Conservation (phyloP, 2,888 invertebrate genomes). For the Microctonus aethiopoides region DNA sequence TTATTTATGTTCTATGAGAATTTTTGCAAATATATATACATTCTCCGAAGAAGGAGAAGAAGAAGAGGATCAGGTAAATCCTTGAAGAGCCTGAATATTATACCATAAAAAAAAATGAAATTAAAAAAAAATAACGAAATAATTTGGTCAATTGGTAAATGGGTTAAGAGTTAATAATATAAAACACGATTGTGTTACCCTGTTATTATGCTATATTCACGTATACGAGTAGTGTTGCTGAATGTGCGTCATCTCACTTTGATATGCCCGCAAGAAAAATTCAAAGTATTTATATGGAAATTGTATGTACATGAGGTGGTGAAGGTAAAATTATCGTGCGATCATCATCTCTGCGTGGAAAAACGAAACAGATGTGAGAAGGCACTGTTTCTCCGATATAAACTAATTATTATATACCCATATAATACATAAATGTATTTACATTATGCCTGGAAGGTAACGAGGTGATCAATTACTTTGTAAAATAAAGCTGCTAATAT, state of each 20-base stretch:
- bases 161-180: not conserved
- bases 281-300: not conserved
- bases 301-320: not conserved
- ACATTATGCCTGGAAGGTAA: not conserved
- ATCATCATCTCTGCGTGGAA: not conserved
- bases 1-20: too few relatives aligned
- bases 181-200: not conserved
- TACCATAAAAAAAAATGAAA: not conserved
- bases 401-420: not conserved
- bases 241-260: slow-evolving; percentile 3
- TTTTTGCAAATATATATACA: too few relatives aligned
- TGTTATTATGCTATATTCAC: not conserved
- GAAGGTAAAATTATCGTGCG: not conserved
- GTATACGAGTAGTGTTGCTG: not conserved
- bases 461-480: not conserved
- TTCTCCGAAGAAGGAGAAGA: too few relatives aligned
- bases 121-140: not conserved
- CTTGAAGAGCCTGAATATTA: too few relatives aligned
- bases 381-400: not conserved
- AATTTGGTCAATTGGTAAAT: not conserved
- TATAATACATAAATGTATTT: not conserved
- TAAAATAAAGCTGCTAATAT: too few relatives aligned
- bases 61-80: too few relatives aligned
- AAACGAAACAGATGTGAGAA: not conserved
- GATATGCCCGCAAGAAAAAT: not conserved